Percentiles rank a stretch among this genome's conserved stretches.
These are phyloP conservation scores for Microcebus lehilahytsara DNA, from an alignment of 2,113 vertebrate species.

Conservation along the genomic window DNA sequence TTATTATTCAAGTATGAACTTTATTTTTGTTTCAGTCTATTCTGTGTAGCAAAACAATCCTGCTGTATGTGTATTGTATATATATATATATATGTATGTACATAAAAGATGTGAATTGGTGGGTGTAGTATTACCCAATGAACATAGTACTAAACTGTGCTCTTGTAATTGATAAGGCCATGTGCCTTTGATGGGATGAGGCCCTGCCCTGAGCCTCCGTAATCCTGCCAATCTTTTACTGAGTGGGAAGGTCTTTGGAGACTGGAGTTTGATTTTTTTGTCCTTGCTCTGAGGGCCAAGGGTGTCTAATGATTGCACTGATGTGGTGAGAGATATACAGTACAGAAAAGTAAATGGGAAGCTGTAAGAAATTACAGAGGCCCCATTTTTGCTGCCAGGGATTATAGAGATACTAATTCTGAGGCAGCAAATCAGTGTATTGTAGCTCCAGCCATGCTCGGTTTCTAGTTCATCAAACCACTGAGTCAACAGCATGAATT, in stretches of 20 bases:
- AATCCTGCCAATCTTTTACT: neutral
- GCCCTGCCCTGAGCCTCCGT: neutral
- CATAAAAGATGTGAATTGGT: neutral
- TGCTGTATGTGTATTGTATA: neutral
- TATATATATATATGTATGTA: neutral
- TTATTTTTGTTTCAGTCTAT: conserved; percentile 19
- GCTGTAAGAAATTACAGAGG: neutral
- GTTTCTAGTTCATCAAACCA: neutral
- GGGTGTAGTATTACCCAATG: neutral
- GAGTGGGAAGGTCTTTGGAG: neutral
- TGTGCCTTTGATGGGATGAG: neutral
- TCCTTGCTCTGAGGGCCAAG: neutral
- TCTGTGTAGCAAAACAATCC: neutral
- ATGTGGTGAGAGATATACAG: neutral
- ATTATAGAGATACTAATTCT: neutral
- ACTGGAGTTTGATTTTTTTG: neutral
- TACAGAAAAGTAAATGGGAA: neutral
- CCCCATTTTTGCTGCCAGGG: neutral
- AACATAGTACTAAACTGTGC: neutral
- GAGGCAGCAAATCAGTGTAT: neutral
- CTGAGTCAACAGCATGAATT: neutral
- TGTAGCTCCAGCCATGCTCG: neutral
- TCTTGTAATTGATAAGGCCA: neutral
- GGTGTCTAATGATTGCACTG: neutral
- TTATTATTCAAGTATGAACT: neutral